Evolutionary conservation across 2,113 vertebrate genomes (phyloP).

Genomic region (Hippocampus barbouri): DNA sequence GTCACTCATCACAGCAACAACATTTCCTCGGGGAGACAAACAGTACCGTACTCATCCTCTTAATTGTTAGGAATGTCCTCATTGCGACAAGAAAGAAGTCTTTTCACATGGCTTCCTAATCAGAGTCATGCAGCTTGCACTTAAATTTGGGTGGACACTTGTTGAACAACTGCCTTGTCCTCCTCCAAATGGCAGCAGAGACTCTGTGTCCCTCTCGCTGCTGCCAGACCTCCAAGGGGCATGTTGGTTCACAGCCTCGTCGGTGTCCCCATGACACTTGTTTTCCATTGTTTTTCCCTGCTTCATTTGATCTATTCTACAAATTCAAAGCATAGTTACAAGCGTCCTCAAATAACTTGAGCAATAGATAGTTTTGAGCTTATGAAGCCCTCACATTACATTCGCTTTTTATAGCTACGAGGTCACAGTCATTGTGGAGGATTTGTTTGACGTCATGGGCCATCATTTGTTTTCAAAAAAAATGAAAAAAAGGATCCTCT

Average conservation of each 20-base stretch:
- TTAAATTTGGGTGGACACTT: constrained; percentile 66
- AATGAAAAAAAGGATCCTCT: neutral
- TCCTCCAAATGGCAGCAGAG: constrained; percentile 44
- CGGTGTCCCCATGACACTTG: constrained; percentile 19
- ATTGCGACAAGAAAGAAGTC: constrained; percentile 65
- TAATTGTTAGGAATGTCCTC: constrained; percentile 73
- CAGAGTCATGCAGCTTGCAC: constrained; percentile 68
- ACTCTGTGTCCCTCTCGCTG: constrained; percentile 28
- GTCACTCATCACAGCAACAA: constrained; percentile 53
- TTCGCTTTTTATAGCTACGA: neutral
- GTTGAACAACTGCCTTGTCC: constrained; percentile 69
- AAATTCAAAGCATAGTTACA: constrained; percentile 11
- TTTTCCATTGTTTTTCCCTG: constrained; percentile 20
- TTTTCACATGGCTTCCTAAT: constrained; percentile 73
- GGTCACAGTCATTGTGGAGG: neutral
- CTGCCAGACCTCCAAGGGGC: constrained; percentile 25
- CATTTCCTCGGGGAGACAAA: constrained; percentile 54
- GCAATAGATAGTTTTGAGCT: neutral
- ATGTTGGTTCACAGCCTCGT: constrained; percentile 40
- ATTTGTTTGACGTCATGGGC: neutral
- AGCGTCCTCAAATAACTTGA: constrained; percentile 7
- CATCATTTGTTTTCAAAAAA: too few relatives aligned
- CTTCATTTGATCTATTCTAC: constrained; percentile 10
- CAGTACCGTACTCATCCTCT: constrained; percentile 64
- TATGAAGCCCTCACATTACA: neutral